Percentiles rank a stretch among this genome's conserved stretches.
These are phyloP conservation scores for Sebastes dallii DNA, from an alignment of 2,797 vertebrate species.

Conservation along the genomic window DNA sequence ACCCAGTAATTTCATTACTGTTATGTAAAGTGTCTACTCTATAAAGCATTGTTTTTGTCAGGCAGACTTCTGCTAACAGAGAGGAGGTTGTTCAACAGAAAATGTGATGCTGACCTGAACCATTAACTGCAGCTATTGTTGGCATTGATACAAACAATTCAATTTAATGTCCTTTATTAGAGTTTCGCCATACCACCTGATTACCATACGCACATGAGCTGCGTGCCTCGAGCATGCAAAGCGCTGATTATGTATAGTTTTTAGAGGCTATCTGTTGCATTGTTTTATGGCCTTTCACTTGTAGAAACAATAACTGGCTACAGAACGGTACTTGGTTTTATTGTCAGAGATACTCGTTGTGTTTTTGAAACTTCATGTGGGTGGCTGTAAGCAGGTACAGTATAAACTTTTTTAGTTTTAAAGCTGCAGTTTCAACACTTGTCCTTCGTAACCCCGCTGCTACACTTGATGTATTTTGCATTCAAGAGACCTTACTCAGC, in stretches of 20 bases:
- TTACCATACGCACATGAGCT: background rate
- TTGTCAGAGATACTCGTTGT: background rate
- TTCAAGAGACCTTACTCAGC: background rate
- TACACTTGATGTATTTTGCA: background rate
- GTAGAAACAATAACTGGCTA: background rate
- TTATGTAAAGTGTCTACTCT: background rate
- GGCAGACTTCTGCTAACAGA: background rate
- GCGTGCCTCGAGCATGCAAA: background rate
- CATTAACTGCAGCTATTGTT: background rate
- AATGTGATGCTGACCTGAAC: background rate
- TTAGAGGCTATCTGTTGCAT: background rate
- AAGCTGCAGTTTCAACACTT: background rate
- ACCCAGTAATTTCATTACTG: no score
- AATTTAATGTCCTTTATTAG: background rate
- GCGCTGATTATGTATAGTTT: background rate
- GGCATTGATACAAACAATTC: background rate
- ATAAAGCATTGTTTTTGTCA: background rate
- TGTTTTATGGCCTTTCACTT: background rate
- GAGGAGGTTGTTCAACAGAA: background rate
- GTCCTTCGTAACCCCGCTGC: background rate
- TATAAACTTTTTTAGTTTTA: background rate
- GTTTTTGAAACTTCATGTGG: background rate
- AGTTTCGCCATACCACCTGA: background rate
- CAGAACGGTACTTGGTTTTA: background rate
- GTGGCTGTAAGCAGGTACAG: background rate